Percentiles rank a stretch among this genome's conserved stretches.
These are phyloP conservation scores for Limnephilus rhombicus DNA, from an alignment of 2,888 invertebrate species.

Conservation along the genomic window DNA sequence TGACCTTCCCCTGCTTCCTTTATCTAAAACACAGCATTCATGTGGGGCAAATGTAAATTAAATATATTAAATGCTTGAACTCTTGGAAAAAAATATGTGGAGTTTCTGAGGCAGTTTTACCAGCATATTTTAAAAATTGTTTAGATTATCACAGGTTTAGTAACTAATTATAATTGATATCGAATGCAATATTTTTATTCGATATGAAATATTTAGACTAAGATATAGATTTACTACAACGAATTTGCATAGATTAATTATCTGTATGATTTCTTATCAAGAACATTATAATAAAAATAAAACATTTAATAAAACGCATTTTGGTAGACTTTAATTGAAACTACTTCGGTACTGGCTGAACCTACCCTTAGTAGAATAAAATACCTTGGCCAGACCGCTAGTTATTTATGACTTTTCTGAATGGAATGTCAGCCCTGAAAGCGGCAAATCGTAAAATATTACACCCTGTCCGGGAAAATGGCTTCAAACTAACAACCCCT, in stretches of 20 bases:
- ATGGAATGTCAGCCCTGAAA: slow-evolving; percentile 53
- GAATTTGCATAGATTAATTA: no score
- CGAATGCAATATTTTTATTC: no score
- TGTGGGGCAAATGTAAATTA: no score
- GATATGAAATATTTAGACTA: no score
- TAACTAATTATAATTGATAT: no score
- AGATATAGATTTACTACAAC: no score
- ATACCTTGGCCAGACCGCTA: slow-evolving; percentile 51
- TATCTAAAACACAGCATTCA: no score
- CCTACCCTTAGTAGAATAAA: slow-evolving; percentile 57
- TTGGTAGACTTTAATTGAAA: not conserved
- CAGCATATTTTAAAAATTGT: no score
- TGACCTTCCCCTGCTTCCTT: no score
- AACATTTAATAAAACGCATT: not conserved
- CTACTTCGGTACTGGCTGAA: not conserved
- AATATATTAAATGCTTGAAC: no score
- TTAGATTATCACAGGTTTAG: no score
- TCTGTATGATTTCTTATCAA: not conserved
- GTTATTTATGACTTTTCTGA: slow-evolving; percentile 62
- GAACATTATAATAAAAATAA: not conserved
- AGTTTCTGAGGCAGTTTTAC: not conserved
- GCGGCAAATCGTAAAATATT: slow-evolving; percentile 60
- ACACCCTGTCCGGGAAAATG: slow-evolving; percentile 19
- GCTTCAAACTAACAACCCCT: slow-evolving; percentile 3
- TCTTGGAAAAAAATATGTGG: no score